Evolutionary conservation across 2,113 vertebrate species (phyloP).

Genomic region (Himantopus leucocephalus): DNA sequence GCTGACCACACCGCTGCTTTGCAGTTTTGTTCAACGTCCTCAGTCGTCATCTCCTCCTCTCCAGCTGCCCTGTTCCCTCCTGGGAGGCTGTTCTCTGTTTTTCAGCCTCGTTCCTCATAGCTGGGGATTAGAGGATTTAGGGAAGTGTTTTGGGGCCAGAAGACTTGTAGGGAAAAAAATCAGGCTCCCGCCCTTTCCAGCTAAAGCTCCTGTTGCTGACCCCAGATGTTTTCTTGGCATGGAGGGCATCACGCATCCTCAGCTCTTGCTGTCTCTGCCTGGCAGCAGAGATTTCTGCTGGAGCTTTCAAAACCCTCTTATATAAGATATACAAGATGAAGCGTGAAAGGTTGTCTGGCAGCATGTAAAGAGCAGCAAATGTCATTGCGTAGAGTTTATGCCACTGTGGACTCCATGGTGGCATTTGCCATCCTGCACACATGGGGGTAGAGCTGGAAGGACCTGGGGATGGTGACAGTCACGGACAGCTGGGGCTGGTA

Average conservation of each 20-base stretch:
- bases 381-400: not conserved
- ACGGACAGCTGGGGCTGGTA: not conserved
- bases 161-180: not conserved
- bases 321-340: not conserved
- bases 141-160: not conserved
- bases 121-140: not conserved
- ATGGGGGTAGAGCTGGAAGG: not conserved
- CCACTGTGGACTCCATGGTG: not conserved
- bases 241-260: not conserved
- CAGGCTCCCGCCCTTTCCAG: not conserved
- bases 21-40: not conserved
- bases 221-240: not conserved
- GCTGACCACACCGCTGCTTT: not conserved
- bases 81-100: not conserved
- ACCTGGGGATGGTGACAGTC: not conserved
- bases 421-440: not conserved
- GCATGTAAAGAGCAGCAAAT: conserved; percentile 14
- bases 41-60: not conserved
- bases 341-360: not conserved
- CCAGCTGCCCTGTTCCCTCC: not conserved
- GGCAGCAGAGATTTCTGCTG: not conserved
- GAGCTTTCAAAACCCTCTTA: not conserved
- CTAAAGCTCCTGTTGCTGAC: not conserved
- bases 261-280: not conserved
- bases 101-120: not conserved